Percentiles rank a stretch among this genome's conserved stretches.
These are phyloP conservation scores for Axea sp. DNA, from an alignment of 2,888 invertebrate species.

Conservation along the genomic window DNA sequence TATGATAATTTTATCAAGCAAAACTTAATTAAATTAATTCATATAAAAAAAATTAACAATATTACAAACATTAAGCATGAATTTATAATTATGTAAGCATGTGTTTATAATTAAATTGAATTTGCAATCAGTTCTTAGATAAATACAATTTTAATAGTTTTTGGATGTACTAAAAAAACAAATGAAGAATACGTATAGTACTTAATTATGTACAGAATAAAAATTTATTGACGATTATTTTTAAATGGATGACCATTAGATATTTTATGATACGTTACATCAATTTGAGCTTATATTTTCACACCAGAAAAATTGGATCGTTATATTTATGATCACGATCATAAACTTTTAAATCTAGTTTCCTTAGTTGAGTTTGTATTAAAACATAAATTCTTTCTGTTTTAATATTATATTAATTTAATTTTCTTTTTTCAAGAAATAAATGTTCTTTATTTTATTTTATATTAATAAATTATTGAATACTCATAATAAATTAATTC, in stretches of 20 bases:
- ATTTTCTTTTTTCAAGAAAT: background rate
- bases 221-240: constrained; percentile 17
- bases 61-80: no score
- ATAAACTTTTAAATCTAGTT: constrained; percentile 17
- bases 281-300: constrained; percentile 12
- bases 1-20: no score
- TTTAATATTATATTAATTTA: constrained; percentile 5
- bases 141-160: no score
- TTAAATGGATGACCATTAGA: constrained; percentile 3
- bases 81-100: no score
- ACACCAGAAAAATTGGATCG: constrained; percentile 12
- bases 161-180: no score
- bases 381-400: constrained; percentile 9
- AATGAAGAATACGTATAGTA: no score
- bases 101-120: no score
- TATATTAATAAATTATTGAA: no score
- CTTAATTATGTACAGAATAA: constrained; percentile 19
- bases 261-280: constrained; percentile 18
- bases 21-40: no score
- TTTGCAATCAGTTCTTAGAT: no score
- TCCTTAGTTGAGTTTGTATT: constrained; percentile 6
- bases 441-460: background rate
- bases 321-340: constrained; percentile 15
- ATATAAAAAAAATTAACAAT: no score
- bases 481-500: no score